These are phyloP conservation scores for Sinocyclocheilus maitianheensis DNA, from an alignment of 2,113 vertebrate species.

Conservation along the genomic window DNA sequence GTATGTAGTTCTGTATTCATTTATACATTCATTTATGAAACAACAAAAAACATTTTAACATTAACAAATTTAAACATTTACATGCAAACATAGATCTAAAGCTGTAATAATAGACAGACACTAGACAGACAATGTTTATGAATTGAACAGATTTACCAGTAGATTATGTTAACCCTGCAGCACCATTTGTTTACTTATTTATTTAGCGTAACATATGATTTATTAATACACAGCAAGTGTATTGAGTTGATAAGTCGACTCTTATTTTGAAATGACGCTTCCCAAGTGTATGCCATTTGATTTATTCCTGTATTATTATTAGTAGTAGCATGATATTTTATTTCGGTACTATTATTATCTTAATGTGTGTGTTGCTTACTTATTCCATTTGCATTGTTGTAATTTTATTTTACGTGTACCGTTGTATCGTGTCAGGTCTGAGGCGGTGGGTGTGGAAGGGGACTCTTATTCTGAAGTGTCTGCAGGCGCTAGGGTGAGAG, in stretches of 20 bases:
- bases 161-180: background rate
- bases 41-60: too few relatives aligned
- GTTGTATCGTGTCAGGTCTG: background rate
- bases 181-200: background rate
- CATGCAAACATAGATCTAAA: too few relatives aligned
- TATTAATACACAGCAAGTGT: background rate
- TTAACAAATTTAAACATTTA: too few relatives aligned
- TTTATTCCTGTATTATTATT: background rate
- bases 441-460: background rate
- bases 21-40: background rate
- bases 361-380: too few relatives aligned
- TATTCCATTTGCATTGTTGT: background rate
- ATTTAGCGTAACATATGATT: background rate
- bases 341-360: too few relatives aligned
- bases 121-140: background rate
- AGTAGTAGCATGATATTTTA: background rate
- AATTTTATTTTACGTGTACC: background rate
- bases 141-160: background rate
- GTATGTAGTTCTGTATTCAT: too few relatives aligned
- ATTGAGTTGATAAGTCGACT: background rate
- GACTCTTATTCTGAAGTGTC: slow-evolving; percentile 37
- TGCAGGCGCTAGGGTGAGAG: background rate
- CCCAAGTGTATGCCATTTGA: background rate
- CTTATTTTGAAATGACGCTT: background rate
- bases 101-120: background rate